Evolutionary conservation across 2,797 vertebrate genomes (phyloP).

Genomic region (Sebastes taczanowskii): DNA sequence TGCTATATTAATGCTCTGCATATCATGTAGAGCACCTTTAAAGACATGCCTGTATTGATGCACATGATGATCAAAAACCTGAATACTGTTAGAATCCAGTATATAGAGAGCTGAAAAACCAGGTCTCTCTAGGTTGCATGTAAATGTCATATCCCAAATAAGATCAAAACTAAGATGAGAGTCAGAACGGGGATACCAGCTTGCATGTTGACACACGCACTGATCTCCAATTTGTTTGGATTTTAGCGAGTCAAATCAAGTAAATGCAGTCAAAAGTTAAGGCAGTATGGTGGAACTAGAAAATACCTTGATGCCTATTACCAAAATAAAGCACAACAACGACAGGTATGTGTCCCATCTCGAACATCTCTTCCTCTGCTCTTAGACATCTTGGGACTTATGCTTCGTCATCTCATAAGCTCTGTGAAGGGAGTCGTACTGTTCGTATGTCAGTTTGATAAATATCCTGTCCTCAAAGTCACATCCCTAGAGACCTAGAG

Average conservation of each 20-base stretch:
- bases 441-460: slow-evolving; percentile 33
- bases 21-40: not conserved
- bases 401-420: slow-evolving; percentile 31
- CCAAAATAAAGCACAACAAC: not conserved
- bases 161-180: not conserved
- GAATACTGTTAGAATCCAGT: not conserved
- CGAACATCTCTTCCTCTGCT: not conserved
- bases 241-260: not conserved
- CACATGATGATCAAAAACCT: not conserved
- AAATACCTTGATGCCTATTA: not conserved
- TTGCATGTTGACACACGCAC: not conserved
- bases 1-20: not conserved
- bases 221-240: not conserved
- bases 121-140: not conserved
- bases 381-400: slow-evolving; percentile 15
- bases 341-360: slow-evolving; percentile 10
- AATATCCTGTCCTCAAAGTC: slow-evolving; percentile 27
- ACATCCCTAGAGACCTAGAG: slow-evolving; percentile 10
- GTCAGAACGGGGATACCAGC: not conserved
- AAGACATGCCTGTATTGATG: not conserved
- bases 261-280: not conserved
- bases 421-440: not conserved
- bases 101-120: not conserved
- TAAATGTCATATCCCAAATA: not conserved
- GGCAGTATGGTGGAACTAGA: not conserved